Evolutionary conservation across 1,140 invertebrate genomes (phyloP), one percentile per base, ranked within the genome.

Genomic region (Aradophagus sp.): DNA sequence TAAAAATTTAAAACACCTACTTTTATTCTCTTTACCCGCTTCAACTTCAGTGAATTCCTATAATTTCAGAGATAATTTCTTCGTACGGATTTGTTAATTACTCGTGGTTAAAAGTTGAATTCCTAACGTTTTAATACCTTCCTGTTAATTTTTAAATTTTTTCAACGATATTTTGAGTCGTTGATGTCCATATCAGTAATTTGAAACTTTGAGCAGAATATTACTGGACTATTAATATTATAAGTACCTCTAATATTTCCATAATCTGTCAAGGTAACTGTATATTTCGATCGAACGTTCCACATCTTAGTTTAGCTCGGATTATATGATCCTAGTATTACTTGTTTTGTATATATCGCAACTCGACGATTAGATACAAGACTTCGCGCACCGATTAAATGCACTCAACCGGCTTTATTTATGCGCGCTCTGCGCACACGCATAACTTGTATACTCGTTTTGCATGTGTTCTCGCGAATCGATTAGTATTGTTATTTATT

Each of bases 241-340:
- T 12, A 35, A 34, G 8, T 32, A n/a, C 44, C 23, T n/a, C 4
- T 8, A 23, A 23, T 8, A 23, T 23, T 23, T 23, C 20, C 20
- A 23, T 23, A 23, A 23, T 23, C 20, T 59, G 52, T 65, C 67
- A 71, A 71, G 68, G 61, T 71, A 71, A 71, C 68, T 71, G 68
- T 71, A 71, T 65, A 71, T 71, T 59, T 52, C 39, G 68, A 71
- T 71, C 59, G 45, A 16, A 14, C 59, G 68, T 71, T 71, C 61
- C 68, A 71, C 68, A 61, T 66, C 68, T 71, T 65, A 66, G 61
- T 72, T 72, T 61, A 66, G 55, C 69, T 35, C 42, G 31, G 61
- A 66, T 61, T 72, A 72, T 72, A 72, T 59, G 68, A 71, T 71
- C 34, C 47, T 59, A 15, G 42, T 65, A 59, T 71, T 71, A 63